A percentile compares a stretch with the other conserved stretches of the same genome.
Conservation (phyloP, 1,140 invertebrate species). For the Brachionus plicatilis region DNA sequence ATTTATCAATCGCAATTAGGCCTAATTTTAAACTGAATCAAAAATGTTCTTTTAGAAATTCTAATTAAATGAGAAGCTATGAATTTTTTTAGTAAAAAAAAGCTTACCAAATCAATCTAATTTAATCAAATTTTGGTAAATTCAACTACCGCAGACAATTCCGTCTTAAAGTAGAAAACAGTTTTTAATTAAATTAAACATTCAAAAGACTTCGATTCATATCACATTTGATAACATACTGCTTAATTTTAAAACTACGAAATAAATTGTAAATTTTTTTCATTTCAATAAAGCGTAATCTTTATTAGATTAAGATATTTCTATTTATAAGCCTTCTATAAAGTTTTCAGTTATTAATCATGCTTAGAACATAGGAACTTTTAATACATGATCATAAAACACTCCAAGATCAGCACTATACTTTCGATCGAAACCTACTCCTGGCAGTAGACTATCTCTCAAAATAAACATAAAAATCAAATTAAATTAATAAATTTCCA, state of each 20-base stretch:
- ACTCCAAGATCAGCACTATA: background rate
- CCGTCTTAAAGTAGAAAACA: background rate
- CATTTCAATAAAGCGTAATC: background rate
- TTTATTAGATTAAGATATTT: constrained; percentile 3
- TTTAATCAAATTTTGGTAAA: background rate
- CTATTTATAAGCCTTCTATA: background rate
- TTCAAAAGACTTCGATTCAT: background rate
- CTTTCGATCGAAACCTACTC: background rate
- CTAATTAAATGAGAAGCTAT: no score
- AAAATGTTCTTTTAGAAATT: background rate
- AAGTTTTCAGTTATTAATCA: background rate
- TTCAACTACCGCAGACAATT: background rate
- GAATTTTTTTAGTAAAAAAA: background rate
- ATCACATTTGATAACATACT: background rate
- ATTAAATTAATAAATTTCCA: constrained; percentile 12
- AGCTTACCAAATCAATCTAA: background rate
- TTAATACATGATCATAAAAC: background rate
- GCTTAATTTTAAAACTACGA: background rate
- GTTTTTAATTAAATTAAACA: background rate
- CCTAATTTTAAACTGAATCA: background rate
- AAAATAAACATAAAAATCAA: constrained; percentile 24
- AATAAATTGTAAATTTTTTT: background rate
- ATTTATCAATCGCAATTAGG: background rate
- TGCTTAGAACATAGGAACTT: background rate
- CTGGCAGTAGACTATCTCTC: background rate